phyloP scores from a whole-genome alignment of 2,113 vertebrate genomes.

The Ornithorhynchus anatinus region DNA sequence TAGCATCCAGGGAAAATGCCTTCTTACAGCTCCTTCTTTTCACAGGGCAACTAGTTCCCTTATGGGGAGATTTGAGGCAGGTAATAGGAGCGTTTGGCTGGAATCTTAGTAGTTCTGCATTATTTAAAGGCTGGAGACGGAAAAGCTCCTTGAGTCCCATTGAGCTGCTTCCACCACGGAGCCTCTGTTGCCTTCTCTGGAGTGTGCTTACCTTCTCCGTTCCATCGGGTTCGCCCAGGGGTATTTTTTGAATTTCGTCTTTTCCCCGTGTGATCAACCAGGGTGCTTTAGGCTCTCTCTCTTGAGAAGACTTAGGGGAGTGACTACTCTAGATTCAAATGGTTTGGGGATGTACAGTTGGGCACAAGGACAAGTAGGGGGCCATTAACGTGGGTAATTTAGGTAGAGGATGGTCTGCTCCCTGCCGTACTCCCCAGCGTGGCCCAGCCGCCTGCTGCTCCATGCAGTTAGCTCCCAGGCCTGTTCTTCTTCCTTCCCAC shows the following conservation, averaged over 20 bases:
- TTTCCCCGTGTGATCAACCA: neutral
- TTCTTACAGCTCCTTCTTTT: neutral
- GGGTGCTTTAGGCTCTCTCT: too few relatives aligned
- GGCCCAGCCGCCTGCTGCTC: too few relatives aligned
- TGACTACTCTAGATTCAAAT: too few relatives aligned
- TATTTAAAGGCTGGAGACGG: conserved; percentile 41
- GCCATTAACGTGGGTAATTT: too few relatives aligned
- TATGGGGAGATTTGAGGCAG: neutral
- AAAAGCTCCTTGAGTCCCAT: conserved; percentile 12
- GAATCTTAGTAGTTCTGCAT: conserved; percentile 2
- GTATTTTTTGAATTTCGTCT: neutral
- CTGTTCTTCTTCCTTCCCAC: too few relatives aligned
- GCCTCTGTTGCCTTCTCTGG: conserved; percentile 3
- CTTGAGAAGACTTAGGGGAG: neutral
- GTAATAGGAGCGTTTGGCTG: conserved; percentile 11
- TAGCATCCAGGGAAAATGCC: neutral
- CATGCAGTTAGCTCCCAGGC: too few relatives aligned
- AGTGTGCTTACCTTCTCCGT: neutral
- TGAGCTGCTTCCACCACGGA: conserved; percentile 13
- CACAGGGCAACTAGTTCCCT: neutral
- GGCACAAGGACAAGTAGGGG: too few relatives aligned
- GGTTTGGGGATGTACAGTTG: too few relatives aligned
- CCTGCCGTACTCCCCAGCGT: too few relatives aligned
- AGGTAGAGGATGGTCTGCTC: too few relatives aligned
- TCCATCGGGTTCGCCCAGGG: neutral